A percentile compares a stretch with the other conserved stretches of the same genome.
Evolutionary conservation across 2,113 vertebrate genomes (phyloP).

Genomic region (Macheiramphus alcinus): DNA sequence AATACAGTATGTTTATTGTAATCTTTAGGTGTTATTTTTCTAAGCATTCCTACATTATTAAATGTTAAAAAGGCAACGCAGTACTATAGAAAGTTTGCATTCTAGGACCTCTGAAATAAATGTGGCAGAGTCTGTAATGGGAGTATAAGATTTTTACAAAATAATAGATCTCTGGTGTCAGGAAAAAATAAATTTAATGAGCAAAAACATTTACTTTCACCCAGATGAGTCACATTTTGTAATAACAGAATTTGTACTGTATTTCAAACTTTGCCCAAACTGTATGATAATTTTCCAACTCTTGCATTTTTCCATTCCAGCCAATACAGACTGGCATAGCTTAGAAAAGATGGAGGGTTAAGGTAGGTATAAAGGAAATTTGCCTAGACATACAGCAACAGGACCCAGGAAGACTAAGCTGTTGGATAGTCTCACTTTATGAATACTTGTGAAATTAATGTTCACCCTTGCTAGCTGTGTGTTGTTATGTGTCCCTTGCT

Average conservation of each 20-base stretch:
- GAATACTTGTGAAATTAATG: not conserved
- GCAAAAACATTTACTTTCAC: not conserved
- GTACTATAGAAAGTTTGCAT: not conserved
- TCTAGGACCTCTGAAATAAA: not conserved
- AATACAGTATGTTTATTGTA: not conserved
- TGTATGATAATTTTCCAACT: not conserved
- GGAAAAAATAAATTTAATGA: not conserved
- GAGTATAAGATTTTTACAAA: not conserved
- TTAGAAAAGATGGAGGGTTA: not conserved
- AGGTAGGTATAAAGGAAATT: not conserved
- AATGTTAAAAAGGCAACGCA: not conserved
- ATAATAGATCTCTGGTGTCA: not conserved
- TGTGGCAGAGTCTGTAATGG: not conserved
- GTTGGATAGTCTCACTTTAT: not conserved
- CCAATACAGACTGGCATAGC: not conserved
- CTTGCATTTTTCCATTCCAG: not conserved
- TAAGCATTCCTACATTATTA: not conserved
- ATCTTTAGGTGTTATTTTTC: constrained; percentile 1
- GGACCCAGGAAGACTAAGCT: not conserved
- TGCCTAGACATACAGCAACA: not conserved
- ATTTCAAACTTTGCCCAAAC: not conserved
- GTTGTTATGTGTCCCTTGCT: not conserved
- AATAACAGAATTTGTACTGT: not conserved
- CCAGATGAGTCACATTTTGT: not conserved
- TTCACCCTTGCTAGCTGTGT: not conserved